Evolutionary conservation across 2,888 invertebrate species (phyloP).

Genomic region (Chloromyia formosa): DNA sequence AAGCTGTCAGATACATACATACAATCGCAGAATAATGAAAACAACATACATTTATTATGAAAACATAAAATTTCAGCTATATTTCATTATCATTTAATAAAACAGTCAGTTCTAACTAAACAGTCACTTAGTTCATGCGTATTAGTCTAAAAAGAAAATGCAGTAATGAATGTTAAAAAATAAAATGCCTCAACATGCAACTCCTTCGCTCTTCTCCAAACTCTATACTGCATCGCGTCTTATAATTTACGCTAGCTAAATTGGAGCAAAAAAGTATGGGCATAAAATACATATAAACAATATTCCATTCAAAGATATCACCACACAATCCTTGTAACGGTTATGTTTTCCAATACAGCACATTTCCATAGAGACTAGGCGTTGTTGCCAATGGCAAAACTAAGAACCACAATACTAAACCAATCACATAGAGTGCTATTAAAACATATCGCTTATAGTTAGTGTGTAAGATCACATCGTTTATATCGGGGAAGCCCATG

Average conservation of each 20-base stretch:
- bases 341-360: conserved; percentile 66
- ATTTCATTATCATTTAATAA: neutral
- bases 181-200: conserved; percentile 1
- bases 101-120: conserved; percentile 25
- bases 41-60: neutral
- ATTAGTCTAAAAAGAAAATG: neutral
- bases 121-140: neutral
- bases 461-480: conserved; percentile 70
- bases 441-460: conserved; percentile 71
- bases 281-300: neutral
- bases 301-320: no score
- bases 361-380: conserved; percentile 72
- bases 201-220: no score
- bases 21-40: no score
- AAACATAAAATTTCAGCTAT: conserved; percentile 3
- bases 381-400: conserved; percentile 79
- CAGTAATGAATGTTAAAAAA: neutral
- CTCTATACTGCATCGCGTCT: no score
- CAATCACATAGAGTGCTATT: conserved; percentile 75
- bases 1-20: no score
- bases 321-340: no score
- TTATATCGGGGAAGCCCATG: conserved; percentile 93
- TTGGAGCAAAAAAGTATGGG: neutral
- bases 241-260: no score
- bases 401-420: conserved; percentile 80